Evolutionary conservation across 2,888 invertebrate genomes (phyloP).

Genomic region (Ormyrus nitidulus): DNA sequence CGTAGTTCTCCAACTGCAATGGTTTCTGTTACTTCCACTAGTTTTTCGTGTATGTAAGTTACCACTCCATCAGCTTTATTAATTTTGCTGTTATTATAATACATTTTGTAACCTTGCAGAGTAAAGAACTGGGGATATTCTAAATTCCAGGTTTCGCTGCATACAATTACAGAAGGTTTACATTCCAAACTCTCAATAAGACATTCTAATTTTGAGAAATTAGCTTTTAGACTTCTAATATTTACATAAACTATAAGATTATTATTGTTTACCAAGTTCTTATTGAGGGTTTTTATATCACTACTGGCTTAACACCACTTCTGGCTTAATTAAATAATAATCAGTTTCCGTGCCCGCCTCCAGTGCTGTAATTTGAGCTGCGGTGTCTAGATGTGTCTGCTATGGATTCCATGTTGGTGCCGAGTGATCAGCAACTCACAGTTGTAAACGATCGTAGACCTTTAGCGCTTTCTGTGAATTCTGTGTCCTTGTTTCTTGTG

Average conservation of each 20-base stretch:
- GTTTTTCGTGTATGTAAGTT: conserved; percentile 1
- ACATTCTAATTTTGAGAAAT: conserved; percentile 19
- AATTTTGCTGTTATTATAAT: conserved; percentile 36
- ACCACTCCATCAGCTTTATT: conserved; percentile 30
- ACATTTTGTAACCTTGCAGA: too few relatives aligned
- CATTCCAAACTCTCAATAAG: conserved; percentile 13
- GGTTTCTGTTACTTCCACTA: conserved; percentile 3
- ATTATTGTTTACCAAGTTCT: neutral
- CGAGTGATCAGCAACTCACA: too few relatives aligned
- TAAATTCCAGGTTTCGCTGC: conserved; percentile 28
- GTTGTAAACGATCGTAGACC: too few relatives aligned
- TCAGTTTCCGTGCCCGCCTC: too few relatives aligned
- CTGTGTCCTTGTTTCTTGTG: too few relatives aligned
- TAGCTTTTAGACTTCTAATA: conserved; percentile 28
- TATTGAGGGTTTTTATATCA: neutral
- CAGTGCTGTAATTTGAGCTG: too few relatives aligned
- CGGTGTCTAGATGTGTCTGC: too few relatives aligned
- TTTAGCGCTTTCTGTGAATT: too few relatives aligned
- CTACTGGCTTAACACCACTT: too few relatives aligned
- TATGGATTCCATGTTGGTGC: too few relatives aligned
- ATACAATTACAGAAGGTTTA: conserved; percentile 23
- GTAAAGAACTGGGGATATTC: neutral
- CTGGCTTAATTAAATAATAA: too few relatives aligned
- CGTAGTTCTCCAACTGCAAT: neutral
- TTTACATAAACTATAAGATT: conserved; percentile 7